These are phyloP conservation scores for Rutpela maculata DNA, from an alignment of 2,888 invertebrate species.

Conservation along the genomic window DNA sequence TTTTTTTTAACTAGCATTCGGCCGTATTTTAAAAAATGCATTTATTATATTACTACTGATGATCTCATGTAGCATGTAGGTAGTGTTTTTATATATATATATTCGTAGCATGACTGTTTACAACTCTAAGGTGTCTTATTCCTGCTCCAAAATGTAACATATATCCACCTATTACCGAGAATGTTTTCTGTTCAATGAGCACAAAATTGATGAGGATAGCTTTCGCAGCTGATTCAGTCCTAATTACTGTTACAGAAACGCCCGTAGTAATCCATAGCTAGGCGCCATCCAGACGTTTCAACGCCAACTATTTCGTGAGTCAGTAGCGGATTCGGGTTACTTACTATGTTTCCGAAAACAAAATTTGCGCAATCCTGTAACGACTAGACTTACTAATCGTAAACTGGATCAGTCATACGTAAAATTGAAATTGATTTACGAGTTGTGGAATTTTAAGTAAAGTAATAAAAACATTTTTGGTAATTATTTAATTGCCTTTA, in stretches of 20 bases:
- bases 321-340: conserved; percentile 11
- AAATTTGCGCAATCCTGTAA: conserved; percentile 23
- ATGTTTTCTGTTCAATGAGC: conserved; percentile 9
- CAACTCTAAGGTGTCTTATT: neutral
- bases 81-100: too few relatives aligned
- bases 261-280: conserved; percentile 6
- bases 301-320: conserved; percentile 22
- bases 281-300: conserved; percentile 23
- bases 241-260: conserved; percentile 21
- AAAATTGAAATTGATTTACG: neutral
- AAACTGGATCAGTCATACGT: neutral
- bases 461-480: neutral
- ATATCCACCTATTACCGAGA: neutral
- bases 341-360: conserved; percentile 24
- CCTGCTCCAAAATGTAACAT: neutral
- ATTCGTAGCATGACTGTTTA: neutral
- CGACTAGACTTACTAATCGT: neutral
- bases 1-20: too few relatives aligned
- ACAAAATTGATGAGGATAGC: conserved; percentile 24
- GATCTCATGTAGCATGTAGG: too few relatives aligned
- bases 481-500: neutral
- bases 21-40: too few relatives aligned
- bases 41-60: too few relatives aligned
- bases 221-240: conserved; percentile 15
- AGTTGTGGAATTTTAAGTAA: neutral